Percentiles rank a stretch among this genome's conserved stretches.
phyloP scores from a whole-genome alignment of 2,888 invertebrate genomes.

The Agrilus mali region DNA sequence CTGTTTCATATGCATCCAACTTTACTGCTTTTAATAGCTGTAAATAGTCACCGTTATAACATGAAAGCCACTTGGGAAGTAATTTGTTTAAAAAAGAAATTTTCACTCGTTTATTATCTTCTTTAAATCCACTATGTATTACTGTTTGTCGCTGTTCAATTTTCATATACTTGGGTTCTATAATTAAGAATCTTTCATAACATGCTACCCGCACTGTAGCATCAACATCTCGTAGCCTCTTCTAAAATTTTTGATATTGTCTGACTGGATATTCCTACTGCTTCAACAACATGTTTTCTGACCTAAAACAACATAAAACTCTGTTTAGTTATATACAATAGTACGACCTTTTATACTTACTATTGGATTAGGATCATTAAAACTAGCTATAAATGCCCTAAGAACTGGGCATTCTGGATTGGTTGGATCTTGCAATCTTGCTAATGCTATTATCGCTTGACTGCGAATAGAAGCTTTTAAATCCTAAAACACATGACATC shows the following conservation, averaged over 20 bases:
- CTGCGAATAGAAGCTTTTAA: conserved; percentile 35
- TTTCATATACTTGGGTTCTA: conserved; percentile 41
- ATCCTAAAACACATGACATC: conserved; percentile 4
- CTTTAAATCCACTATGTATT: conserved; percentile 40
- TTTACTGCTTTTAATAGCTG: conserved; percentile 8
- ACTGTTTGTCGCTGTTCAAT: conserved; percentile 42
- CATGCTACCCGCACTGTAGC: conserved; percentile 40
- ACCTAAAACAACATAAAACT: conserved; percentile 3
- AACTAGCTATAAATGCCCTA: conserved; percentile 28
- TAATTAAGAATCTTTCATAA: conserved; percentile 36
- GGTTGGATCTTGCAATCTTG: conserved; percentile 42
- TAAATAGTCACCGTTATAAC: conserved; percentile 18
- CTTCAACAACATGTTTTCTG: conserved; percentile 27
- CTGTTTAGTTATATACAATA: background rate
- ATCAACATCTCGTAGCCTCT: conserved; percentile 40
- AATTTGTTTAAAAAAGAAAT: conserved; percentile 37
- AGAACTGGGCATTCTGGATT: conserved; percentile 42
- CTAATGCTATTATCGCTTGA: conserved; percentile 42
- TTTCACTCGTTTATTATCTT: conserved; percentile 29
- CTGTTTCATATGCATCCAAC: conserved; percentile 9
- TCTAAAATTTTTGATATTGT: conserved; percentile 38
- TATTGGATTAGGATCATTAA: conserved; percentile 5
- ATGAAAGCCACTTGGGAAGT: conserved; percentile 64
- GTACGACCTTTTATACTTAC: conserved; percentile 3
- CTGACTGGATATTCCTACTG: conserved; percentile 36